These are phyloP conservation scores for Chondrosia reniformis DNA, from an alignment of 37 sponge, comb jelly and placozoan species.

Conservation along the genomic window DNA sequence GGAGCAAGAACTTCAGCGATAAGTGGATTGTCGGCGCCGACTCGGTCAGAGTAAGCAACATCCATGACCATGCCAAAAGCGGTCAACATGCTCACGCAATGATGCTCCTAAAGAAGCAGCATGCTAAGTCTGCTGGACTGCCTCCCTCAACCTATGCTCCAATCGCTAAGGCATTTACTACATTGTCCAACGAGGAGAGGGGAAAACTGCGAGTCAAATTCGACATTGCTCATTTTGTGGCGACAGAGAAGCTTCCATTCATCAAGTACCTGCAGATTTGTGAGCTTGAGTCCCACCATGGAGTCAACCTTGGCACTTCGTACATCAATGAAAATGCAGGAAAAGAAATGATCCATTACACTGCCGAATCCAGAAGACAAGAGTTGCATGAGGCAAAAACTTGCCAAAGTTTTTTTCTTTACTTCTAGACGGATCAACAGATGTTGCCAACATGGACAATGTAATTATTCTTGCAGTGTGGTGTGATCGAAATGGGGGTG, in stretches of 20 bases:
- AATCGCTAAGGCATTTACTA: constrained; percentile 39
- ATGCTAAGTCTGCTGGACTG: constrained; percentile 23
- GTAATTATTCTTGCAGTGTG: constrained; percentile 43
- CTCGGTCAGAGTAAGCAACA: constrained; percentile 38
- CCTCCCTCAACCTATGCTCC: constrained; percentile 34
- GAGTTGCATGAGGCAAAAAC: no score
- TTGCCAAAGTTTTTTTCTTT: constrained; percentile 55
- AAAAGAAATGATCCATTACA: constrained; percentile 53
- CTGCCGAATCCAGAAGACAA: constrained; percentile 42
- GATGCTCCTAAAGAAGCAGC: constrained; percentile 40
- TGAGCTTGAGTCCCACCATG: constrained; percentile 46
- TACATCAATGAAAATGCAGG: constrained; percentile 49
- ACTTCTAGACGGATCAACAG: constrained; percentile 49
- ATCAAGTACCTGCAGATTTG: constrained; percentile 44
- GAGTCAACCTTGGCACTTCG: constrained; percentile 44
- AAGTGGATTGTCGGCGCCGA: constrained; percentile 49
- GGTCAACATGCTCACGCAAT: constrained; percentile 52
- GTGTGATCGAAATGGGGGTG: constrained; percentile 37
- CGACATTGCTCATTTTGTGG: constrained; percentile 50
- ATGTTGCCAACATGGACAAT: constrained; percentile 49
- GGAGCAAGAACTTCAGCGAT: constrained; percentile 42
- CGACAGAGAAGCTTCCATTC: constrained; percentile 37
- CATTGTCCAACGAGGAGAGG: constrained; percentile 34
- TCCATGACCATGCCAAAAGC: constrained; percentile 40
- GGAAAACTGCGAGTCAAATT: constrained; percentile 35